phyloP scores from a whole-genome alignment of 2,113 vertebrate genomes.

The Hyperoodon ampullatus region DNA sequence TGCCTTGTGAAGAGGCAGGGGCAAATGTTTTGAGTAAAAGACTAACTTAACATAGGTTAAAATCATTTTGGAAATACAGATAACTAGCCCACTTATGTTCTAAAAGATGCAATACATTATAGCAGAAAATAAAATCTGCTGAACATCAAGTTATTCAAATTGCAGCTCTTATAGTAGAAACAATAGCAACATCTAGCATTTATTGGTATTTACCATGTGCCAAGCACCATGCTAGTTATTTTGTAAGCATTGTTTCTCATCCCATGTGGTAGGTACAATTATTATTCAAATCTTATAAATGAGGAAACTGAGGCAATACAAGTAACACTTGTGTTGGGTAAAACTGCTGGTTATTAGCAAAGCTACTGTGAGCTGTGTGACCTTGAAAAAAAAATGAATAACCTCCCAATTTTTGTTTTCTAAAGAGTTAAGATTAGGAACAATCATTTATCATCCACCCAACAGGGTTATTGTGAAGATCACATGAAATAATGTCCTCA shows the following conservation, averaged over 20 bases:
- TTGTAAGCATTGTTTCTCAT: conserved; percentile 46
- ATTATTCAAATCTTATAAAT: conserved; percentile 27
- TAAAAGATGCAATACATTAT: background rate
- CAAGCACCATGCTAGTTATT: background rate
- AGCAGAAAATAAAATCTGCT: conserved; percentile 37
- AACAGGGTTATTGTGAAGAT: background rate
- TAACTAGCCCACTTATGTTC: conserved; percentile 3
- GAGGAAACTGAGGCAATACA: background rate
- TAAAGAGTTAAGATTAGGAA: background rate
- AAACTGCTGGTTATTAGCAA: background rate
- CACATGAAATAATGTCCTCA: background rate
- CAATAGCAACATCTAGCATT: background rate
- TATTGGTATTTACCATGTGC: conserved; percentile 37
- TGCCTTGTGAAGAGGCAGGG: background rate
- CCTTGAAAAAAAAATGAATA: background rate
- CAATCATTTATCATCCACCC: background rate
- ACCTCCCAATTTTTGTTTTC: background rate
- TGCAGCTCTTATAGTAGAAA: conserved; percentile 7
- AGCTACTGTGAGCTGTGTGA: background rate
- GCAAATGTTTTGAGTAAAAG: conserved; percentile 18
- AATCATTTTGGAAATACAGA: background rate
- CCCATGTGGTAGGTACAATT: background rate
- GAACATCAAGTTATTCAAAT: conserved; percentile 44
- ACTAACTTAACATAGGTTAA: background rate
- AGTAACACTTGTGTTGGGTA: background rate